Evolutionary conservation across 2,888 invertebrate species (phyloP), one percentile per base, ranked within the genome.

Genomic region (Caenorhabditis wallacei): DNA sequence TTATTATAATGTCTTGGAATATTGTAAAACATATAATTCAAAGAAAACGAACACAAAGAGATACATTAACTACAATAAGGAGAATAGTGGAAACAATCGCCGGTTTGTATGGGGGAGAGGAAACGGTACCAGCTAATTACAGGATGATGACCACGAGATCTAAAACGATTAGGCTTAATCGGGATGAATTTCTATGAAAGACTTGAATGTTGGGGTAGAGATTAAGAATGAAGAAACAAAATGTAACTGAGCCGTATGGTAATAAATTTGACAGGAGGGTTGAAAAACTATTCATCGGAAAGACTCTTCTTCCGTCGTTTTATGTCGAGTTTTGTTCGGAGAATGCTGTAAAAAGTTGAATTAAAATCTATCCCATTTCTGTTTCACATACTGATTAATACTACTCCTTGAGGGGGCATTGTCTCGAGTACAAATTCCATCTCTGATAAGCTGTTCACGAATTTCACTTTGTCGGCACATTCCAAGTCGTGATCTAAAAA

Each of bases 401-500:
- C 89, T 89, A 18, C 89, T 89, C 46, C 91, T 74, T 1, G 91
- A 91, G 2, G 91, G 91, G 20, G 89, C 90, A 48, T 83, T 91
- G 24, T 91, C 91, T n/a, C 87, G 61, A 8, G 85, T 87, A 53
- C 90, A 91, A 26, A 91, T 82, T 8, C 90, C 90, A 66, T 91
- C 91, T 13, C 85, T 59, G 48, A 91, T 90, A 53, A 91, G 75
- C 64, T 90, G 91, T 40, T 91, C 91, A 16, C 91, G 85, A 64
- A 91, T 91, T 71, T 91, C 90, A 53, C 89, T 89, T 72, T 91
- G 91, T 40, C 91, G 76, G 37, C 87, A 87, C 85, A 91, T 90
- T 30, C 91, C 91, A n/a, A 89, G 82, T 26, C 88, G 75, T 43
- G 84, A 78, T 20, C 84, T 84, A 48, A 40, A 40, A 40, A 40